Evolutionary conservation across 1,140 invertebrate genomes (phyloP), one percentile per base, ranked within the genome.

Genomic region (Acromyrmex heyeri): DNA sequence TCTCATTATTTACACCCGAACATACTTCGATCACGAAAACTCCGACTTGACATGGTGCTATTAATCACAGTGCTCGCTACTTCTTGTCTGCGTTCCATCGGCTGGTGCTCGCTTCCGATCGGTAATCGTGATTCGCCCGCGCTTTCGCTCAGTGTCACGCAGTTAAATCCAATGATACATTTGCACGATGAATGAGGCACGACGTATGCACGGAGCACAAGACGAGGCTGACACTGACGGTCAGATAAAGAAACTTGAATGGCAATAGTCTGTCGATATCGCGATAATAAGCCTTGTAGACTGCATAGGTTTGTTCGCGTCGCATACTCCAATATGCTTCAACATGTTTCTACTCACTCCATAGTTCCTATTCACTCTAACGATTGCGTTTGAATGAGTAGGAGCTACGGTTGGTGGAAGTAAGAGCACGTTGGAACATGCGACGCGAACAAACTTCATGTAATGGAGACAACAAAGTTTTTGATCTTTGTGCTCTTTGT

Each of bases 21-120:
- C 30, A 62, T 72, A 72, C 38, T 83, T 83, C 24, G 79, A 83
- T 83, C 79, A 62, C 79, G 79, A 83, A 83, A 83, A 83, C 69
- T 83, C 24, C n/a, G 69, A 73, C 55, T 61, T 38, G 69, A 75
- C 67, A 65, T 67, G 79, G 27, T 38, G 69, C 79, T 75, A 83
- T 83, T 83, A 83, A 83, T 83, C 79, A 83, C 72, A 27, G 55
- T 27, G 34, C 38, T 73, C 24, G 38, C 67, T 61, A 57, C 79
- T 83, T 61, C 69, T 83, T 75, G 57, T 14, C 65, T 34, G 72
- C 62, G 55, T 88, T 86, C 70, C 85, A 88, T 79, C 57, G 61
- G 21, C n/a, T 27, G 44, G 16, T 16, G 24, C 38, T 50, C 70
- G 72, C 75, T 88, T 76, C 62, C 81, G 72, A 85, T 88, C 75